Evolutionary conservation across 2,113 vertebrate genomes (phyloP), one percentile per base, ranked within the genome.

Genomic region (Phodopus roborovskii): DNA sequence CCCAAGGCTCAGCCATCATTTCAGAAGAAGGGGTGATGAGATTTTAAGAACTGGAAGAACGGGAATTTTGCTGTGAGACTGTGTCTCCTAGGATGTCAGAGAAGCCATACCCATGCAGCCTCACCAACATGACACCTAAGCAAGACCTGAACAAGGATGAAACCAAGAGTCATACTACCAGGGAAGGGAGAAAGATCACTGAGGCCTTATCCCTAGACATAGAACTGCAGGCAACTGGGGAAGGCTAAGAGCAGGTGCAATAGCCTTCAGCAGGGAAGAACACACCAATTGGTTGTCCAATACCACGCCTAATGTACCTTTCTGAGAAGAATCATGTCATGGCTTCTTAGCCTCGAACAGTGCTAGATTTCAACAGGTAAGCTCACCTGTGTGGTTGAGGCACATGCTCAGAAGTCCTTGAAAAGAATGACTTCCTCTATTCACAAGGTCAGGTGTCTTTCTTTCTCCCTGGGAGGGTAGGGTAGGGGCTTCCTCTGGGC

Each of bases 281-380:
- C 19, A 12, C 5, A 79, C 77, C 50, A n/a, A 53, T 5, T 53
- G 30, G 48, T 33, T 79, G 20, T 56, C 33, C 77, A 53, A 24
- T 24, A 81, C 53, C 33, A 53, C 81, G 79, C 94, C 82, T 95
- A 64, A 95, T 45, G n/a, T 66, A 58, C 53, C 56, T 62, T 93
- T 85, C 50, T 82, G 26, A 85, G 93, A 92, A 85, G 30, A 93
- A 33, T 48, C 22, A 45, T 96, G 48, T 48, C 56, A 48, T 9
- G 83, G n/a, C 64, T 91, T 91, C 58, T 39, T 82, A 60, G 50
- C 58, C 71, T 77, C 7, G 53, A 62, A 60, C 28, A n/a, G 33
- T 48, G 12, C n/a, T 13, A 71, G 91, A 85, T 3, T 33, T 30
- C 58, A 13, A 60, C 9, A 2, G 4, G 20, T 77, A 90, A 45